phyloP scores from a whole-genome alignment of 2,797 vertebrate genomes.

The Limosa lapponica region DNA sequence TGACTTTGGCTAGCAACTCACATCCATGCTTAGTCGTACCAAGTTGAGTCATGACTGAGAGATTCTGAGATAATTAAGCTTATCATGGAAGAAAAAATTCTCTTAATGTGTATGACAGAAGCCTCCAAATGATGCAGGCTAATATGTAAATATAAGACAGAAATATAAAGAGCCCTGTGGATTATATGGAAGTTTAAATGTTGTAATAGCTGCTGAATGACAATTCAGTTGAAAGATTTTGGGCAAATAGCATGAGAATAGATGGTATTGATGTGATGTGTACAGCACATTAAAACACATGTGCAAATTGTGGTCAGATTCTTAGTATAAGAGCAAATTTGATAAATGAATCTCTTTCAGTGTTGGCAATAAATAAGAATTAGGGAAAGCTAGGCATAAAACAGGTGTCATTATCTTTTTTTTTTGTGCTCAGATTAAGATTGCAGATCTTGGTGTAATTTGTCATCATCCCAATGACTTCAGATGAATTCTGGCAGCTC shows the following conservation, averaged over 20 bases:
- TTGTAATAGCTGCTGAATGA: not conserved
- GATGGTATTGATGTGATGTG: not conserved
- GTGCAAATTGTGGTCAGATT: not conserved
- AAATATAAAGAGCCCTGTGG: not conserved
- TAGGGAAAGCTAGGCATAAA: not conserved
- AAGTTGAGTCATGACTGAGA: not conserved
- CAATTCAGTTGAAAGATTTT: not conserved
- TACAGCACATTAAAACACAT: not conserved
- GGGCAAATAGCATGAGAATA: not conserved
- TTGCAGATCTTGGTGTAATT: not conserved
- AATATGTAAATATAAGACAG: not conserved
- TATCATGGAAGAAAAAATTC: not conserved
- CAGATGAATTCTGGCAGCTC: not conserved
- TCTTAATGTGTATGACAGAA: not conserved
- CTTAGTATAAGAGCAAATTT: not conserved
- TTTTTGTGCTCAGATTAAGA: not conserved
- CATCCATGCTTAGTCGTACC: not conserved
- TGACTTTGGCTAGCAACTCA: not conserved
- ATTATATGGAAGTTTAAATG: not conserved
- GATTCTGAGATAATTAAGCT: not conserved
- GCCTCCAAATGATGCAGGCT: not conserved
- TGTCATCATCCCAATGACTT: not conserved
- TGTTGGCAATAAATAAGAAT: not conserved
- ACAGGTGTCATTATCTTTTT: not conserved
- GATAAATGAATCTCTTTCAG: not conserved